Evolutionary conservation across 2,113 vertebrate species (phyloP), one percentile per base, ranked within the genome.

Genomic region (Pagrus major): DNA sequence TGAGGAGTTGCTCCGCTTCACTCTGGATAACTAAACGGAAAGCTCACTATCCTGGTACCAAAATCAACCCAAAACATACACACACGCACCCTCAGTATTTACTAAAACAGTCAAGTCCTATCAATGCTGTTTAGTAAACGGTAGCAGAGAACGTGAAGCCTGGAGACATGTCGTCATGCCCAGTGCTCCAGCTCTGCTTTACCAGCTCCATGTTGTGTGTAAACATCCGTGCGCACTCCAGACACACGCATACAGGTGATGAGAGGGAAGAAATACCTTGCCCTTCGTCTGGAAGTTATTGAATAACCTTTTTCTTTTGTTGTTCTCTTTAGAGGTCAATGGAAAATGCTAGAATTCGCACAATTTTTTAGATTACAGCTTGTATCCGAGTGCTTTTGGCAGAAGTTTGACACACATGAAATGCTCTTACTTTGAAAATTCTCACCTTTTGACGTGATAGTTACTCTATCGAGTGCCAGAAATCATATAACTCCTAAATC

Each of bases 51-150:
- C 85, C 78, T 87, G 78, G 80, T 90, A 83, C 75, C 72, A 82
- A 44, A n/a, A 86, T 77, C 44, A 91, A 92, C 89, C 88, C 84
- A 92, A 91, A 93, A 94, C 91, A 91, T 78, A 89, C 51, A 83
- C 70, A 78, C 37, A 69, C 80, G 21, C 81, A 68, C 84, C 72
- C 46, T 90, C 81, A 93, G 91, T 95, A 91, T 95, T 94, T 88
- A 94, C 92, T 89, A 92, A 95, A 95, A 95, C 94, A 95, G 89
- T 89, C 85, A 18, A 81, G 91, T 80, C 89, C 91, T 93, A 89
- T 93, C 87, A 63, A 89, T 63, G 86, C 65, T 95, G 94, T 95
- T 95, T 95, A 93, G 92, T 95, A 95, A 95, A 95, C 94, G 92
- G 70, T 66, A 86, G 78, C 37, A 61, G 61, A 73, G 89, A 89